Evolutionary conservation across 2,888 invertebrate species (phyloP), one percentile per base, ranked within the genome.

Genomic region (Drosophila paramelanica): DNA sequence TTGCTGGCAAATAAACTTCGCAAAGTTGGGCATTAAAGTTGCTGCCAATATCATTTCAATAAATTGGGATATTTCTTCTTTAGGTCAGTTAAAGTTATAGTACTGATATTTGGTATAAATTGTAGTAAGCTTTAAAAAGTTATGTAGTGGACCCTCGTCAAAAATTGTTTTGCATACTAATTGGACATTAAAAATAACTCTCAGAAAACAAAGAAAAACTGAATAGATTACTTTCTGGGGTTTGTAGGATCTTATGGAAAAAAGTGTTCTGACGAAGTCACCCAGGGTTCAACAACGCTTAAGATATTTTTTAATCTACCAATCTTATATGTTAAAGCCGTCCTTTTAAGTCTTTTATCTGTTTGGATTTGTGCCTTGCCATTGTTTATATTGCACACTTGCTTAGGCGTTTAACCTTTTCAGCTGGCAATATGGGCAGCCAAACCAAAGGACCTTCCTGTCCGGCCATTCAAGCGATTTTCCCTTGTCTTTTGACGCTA

Each of bases 381-480:
- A 81, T 68, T 78, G 88, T 78, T 84, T 75, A 75, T 81, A 87
- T 81, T 87, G 81, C 88, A 84, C 81, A 84, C 78, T 81, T 81
- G 88, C 67, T 84, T 65, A 60, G 81, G 66, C 85, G 59, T 65
- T 81, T 81, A 82, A 87, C 81, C 81, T 87, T 82, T 84, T 67
- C 47, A 56, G 66, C 66, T 51, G 77, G 43, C 53, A 46, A 72
- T 52, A 56, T 50, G 41, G 39, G 53, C 60, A 42, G n/a, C 43
- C 23, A 49, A 53, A 41, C 51, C 39, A 69, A 70, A 69, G 74
- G 81, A 71, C 61, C 60, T 50, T 60, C 55, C 45, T 51, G 53
- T 33, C 31, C 51, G 43, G 56, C 43, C 59, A 55, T 57, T 66
- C 59, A 65, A 62, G 65, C 81, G 66, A 69, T 74, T 69, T 66